Percentiles rank a stretch among this genome's conserved stretches.
Conservation (phyloP, 1,140 invertebrate genomes). For the Popillia japonica region DNA sequence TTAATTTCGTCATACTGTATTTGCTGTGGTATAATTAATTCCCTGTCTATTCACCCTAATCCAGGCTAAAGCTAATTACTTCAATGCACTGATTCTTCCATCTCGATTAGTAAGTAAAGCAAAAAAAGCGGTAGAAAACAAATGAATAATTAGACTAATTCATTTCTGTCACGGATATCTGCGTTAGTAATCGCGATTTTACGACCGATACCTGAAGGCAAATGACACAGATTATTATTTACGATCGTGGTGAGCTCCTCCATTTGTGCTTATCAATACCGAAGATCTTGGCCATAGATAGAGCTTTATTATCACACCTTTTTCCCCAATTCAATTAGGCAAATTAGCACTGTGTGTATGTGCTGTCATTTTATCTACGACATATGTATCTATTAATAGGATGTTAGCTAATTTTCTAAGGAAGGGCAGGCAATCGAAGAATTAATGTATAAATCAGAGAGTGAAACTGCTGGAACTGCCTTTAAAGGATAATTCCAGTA, state of each 20-base stretch:
- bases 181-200: background rate
- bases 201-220: background rate
- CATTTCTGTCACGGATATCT: background rate
- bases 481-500: too few relatives aligned
- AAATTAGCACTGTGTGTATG: background rate
- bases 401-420: too few relatives aligned
- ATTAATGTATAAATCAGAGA: too few relatives aligned
- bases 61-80: constrained; percentile 33
- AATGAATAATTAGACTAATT: constrained; percentile 7
- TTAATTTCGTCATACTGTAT: too few relatives aligned
- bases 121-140: background rate
- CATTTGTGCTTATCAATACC: constrained; percentile 1
- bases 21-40: constrained; percentile 14
- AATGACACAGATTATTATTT: constrained; percentile 12
- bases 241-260: background rate
- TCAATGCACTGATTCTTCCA: constrained; percentile 24
- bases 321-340: constrained; percentile 1
- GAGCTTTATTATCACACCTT: background rate
- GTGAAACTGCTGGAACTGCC: too few relatives aligned
- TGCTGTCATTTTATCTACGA: background rate
- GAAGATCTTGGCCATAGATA: background rate
- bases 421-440: too few relatives aligned
- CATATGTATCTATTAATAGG: background rate
- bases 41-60: background rate
- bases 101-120: background rate